Base-by-base conservation (phyloP, 2,888 invertebrate species). In the Megalurothrips usitatus region DNA sequence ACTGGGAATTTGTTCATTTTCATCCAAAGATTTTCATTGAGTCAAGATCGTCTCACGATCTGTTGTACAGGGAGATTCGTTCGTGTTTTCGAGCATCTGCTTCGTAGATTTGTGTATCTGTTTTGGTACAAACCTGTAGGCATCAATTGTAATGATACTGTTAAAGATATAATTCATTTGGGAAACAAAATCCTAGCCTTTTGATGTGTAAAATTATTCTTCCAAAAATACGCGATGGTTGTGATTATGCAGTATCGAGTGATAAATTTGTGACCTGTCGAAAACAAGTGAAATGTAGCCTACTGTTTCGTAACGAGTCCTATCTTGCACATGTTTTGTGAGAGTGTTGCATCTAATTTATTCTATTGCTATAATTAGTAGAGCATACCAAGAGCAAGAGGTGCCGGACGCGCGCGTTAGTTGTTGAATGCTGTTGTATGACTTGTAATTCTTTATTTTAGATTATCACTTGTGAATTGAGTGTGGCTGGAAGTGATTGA, bases 1-100 rank as follows among this genome's bases (percentile, higher is more conserved):
- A 58, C 58, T 58, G n/a, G 58, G n/a, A 19, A 6, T 58, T 75
- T 23, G 68, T 75, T 26, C 26, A 23, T 75, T 26, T 26, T 23
- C 68, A 23, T 75, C 68, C 68, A 75, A 75, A 75, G 68, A 75
- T 75, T 75, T 75, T 75, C 68, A 26, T 75, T 12, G 6, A 26
- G 68, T 75, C 68, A 75, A 23, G 26, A 75, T 12, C 9, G 68
- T 75, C 12, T 75, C 23, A 26, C 10, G n/a, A 26, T 75, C 68
- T 75, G 26, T 75, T 58, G 17, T 17, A 14, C 52, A 58, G 58
- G n/a, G 17, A 58, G 6, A 58, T 19, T 4, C n/a, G 23, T 26
- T 12, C 26, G 23, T 26, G 1, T 75, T 75, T 75, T 75, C 26
- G n/a, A 26, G 1, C 1, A 26, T 26, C 1, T 12, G 9, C n/a